Percentiles rank a stretch among this genome's conserved stretches.
These are phyloP conservation scores for Brachionus asplanchnoidis DNA, from an alignment of 1,140 invertebrate species.

Conservation along the genomic window DNA sequence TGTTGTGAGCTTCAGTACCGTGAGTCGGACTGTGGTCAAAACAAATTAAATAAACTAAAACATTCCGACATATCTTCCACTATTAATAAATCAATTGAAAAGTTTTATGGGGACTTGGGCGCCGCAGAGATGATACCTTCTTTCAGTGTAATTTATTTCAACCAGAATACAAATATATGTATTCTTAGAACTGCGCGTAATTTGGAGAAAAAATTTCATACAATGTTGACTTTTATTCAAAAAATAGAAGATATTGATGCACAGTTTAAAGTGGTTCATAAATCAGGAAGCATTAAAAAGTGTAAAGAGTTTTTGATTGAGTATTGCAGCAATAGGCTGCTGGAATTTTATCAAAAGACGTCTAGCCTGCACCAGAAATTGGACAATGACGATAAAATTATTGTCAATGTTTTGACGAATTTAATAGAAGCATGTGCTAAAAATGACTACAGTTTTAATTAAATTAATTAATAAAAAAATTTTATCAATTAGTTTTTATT, in stretches of 20 bases:
- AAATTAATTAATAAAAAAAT: neutral
- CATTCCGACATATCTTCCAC: neutral
- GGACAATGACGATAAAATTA: neutral
- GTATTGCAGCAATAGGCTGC: neutral
- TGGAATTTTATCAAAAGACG: neutral
- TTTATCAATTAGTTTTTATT: no score
- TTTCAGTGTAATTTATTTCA: constrained; percentile 36
- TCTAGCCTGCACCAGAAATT: neutral
- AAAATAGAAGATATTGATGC: constrained; percentile 24
- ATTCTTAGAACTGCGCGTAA: constrained; percentile 10
- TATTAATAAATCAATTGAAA: constrained; percentile 9
- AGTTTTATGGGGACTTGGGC: constrained; percentile 31
- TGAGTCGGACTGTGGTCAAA: neutral
- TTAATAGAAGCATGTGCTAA: neutral
- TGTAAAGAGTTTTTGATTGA: constrained; percentile 19
- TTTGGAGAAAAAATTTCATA: constrained; percentile 22
- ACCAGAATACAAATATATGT: neutral
- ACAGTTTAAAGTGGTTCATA: neutral
- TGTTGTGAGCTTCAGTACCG: neutral
- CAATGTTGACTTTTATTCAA: constrained; percentile 5
- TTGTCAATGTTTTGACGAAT: neutral
- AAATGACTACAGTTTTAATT: constrained; percentile 8
- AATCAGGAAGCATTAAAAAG: constrained; percentile 25
- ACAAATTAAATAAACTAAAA: neutral
- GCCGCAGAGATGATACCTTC: constrained; percentile 30